Evolutionary conservation across 64 coral and sea anemone species (phyloP).

Genomic region (Porites lutea): DNA sequence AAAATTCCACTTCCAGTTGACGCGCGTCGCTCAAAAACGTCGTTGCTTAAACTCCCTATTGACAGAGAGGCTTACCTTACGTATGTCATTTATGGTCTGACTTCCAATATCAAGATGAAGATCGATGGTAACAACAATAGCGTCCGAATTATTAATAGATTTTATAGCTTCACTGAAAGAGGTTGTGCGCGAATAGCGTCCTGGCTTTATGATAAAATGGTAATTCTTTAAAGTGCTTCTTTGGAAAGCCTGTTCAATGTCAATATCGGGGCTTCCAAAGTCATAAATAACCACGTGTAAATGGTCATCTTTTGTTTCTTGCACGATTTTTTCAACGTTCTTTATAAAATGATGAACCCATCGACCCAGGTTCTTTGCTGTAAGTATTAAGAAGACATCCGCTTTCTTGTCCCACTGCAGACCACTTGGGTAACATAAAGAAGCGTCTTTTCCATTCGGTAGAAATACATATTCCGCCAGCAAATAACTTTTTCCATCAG

Average conservation of each 20-base stretch:
- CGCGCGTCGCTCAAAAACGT: too few relatives aligned
- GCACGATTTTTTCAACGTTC: slow-evolving; percentile 27
- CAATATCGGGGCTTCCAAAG: slow-evolving; percentile 23
- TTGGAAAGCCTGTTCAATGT: not conserved
- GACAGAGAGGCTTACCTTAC: not conserved
- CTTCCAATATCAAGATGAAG: slow-evolving; percentile 33
- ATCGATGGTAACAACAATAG: slow-evolving; percentile 38
- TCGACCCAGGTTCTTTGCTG: slow-evolving; percentile 39
- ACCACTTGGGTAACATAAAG: slow-evolving; percentile 16
- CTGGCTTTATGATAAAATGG: not conserved
- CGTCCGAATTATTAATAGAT: slow-evolving; percentile 14
- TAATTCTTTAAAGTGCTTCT: slow-evolving; percentile 5
- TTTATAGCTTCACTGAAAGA: slow-evolving; percentile 4
- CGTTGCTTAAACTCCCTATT: too few relatives aligned
- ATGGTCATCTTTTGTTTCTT: slow-evolving; percentile 49
- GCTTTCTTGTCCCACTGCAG: slow-evolving; percentile 25
- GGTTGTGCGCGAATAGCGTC: not conserved
- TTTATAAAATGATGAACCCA: slow-evolving; percentile 50
- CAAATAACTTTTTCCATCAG: not conserved
- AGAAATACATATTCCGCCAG: slow-evolving; percentile 27
- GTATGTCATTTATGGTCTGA: slow-evolving; percentile 44
- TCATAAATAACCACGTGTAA: slow-evolving; percentile 22
- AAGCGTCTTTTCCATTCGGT: not conserved
- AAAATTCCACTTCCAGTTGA: too few relatives aligned
- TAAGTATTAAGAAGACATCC: slow-evolving; percentile 18